Evolutionary conservation across 2,888 invertebrate species (phyloP).

Genomic region (Pimpla rufipes): DNA sequence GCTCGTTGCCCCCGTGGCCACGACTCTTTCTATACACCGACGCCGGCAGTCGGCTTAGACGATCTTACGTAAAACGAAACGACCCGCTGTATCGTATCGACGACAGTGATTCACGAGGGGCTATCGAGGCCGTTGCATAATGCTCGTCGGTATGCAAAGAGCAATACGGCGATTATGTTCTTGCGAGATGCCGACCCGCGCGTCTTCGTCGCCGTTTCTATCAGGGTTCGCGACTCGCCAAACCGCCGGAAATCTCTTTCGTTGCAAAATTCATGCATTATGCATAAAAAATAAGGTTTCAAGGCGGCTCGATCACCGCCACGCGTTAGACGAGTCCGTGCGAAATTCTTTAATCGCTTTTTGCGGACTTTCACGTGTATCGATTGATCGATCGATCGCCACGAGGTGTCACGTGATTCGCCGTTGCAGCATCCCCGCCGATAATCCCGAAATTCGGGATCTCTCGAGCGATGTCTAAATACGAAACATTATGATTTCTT

Average conservation of each 20-base stretch:
- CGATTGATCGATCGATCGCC: too few species aligned
- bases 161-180: constrained; percentile 45
- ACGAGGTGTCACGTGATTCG: too few species aligned
- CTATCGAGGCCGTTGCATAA: constrained; percentile 71
- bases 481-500: too few species aligned
- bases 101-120: constrained; percentile 68
- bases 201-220: constrained; percentile 5
- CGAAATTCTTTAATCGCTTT: too few species aligned
- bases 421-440: too few species aligned
- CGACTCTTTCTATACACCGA: constrained; percentile 17
- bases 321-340: too few species aligned
- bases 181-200: constrained; percentile 19
- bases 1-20: neutral
- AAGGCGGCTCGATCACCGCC: too few species aligned
- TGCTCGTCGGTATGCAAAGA: constrained; percentile 67
- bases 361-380: too few species aligned
- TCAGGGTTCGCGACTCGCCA: neutral
- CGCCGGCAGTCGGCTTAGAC: constrained; percentile 22
- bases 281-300: too few species aligned
- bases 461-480: too few species aligned
- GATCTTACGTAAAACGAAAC: constrained; percentile 68
- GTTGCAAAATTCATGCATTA: neutral
- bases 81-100: constrained; percentile 61
- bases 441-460: too few species aligned
- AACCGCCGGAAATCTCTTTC: neutral